These are phyloP conservation scores for Malacosoma neustria DNA, from an alignment of 2,888 invertebrate species.

Conservation along the genomic window DNA sequence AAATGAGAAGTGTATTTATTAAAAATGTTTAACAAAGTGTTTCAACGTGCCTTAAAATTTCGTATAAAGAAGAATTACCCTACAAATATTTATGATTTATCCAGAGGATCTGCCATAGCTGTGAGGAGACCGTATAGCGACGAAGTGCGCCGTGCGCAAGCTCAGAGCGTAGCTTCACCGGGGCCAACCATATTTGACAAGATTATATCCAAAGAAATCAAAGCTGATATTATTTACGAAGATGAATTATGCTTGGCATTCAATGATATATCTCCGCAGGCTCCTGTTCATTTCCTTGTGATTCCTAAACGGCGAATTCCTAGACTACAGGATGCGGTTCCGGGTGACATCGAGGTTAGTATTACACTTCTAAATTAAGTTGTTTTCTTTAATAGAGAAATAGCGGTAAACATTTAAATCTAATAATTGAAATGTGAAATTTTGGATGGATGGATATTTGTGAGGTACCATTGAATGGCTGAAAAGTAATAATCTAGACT, in stretches of 20 bases:
- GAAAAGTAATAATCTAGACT: too few relatives aligned
- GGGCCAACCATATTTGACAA: conserved; percentile 82
- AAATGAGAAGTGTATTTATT: conserved; percentile 15
- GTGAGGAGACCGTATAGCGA: conserved; percentile 54
- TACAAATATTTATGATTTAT: conserved; percentile 61
- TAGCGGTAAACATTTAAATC: too few relatives aligned
- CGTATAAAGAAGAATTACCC: conserved; percentile 60
- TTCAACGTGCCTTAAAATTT: conserved; percentile 61
- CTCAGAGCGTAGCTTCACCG: conserved; percentile 40
- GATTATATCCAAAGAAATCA: conserved; percentile 85
- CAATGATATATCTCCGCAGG: conserved; percentile 86
- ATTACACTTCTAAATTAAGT: conserved; percentile 5
- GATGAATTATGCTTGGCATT: conserved; percentile 88
- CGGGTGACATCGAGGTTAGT: conserved; percentile 75
- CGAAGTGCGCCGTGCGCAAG: conserved; percentile 56
- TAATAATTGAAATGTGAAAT: too few relatives aligned
- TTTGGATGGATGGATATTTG: too few relatives aligned
- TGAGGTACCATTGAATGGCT: too few relatives aligned
- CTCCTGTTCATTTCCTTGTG: conserved; percentile 88
- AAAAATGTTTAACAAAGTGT: conserved; percentile 66
- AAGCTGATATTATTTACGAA: conserved; percentile 87
- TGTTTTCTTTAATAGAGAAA: neutral
- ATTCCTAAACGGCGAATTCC: conserved; percentile 85
- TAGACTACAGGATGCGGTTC: conserved; percentile 75
- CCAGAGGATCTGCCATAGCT: conserved; percentile 52